Base-by-base conservation (phyloP, 2,888 invertebrate genomes). In the Parelbella ahira region DNA sequence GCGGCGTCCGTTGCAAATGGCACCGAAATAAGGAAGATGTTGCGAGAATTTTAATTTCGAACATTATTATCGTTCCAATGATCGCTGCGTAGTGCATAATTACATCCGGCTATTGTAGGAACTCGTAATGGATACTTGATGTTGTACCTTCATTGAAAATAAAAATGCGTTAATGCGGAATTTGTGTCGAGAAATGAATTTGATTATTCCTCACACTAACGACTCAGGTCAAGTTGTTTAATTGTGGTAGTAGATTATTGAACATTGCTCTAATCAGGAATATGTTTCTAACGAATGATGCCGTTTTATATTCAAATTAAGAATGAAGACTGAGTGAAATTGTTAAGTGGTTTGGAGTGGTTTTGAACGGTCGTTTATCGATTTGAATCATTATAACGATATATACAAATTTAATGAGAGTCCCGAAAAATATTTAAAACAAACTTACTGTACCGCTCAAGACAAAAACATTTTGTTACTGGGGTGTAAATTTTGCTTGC, bases 1-100 rank as follows among this genome's bases (percentile, higher is more conserved):
- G 37, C 48, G 51, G 39, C 49, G n/a, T n/a, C n/a, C n/a, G n/a
- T n/a, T 13, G 18, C 2, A 7, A 65, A 68, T 63, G 58, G 60
- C 49, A 36, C 43, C 33, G 51, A 50, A 61, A 68, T 68, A 68
- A 63, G 62, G 58, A 58, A 57, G 58, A 58, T 62, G 61, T 50
- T 51, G 51, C 62, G 59, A 61, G 68, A 59, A 71, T 73, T 73
- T 69, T 67, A 71, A 76, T 75, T 63, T 60, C 46, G 50, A 57
- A 48, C 49, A 49, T 52, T 58, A 28, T 20, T 15, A 54, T 56
- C 47, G 47, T 56, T 50, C 13, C 18, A 20, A 41, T 41, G 32
- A 41, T 27, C 11, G 51, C 55, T 56, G 54, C 53, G 53, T 54
- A 51, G 53, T 55, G 36, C 39, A 52, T 59, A 54, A 36, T 36